These are phyloP conservation scores for Dugesia japonica DNA, from an alignment of 2,888 invertebrate genomes.

Conservation along the genomic window DNA sequence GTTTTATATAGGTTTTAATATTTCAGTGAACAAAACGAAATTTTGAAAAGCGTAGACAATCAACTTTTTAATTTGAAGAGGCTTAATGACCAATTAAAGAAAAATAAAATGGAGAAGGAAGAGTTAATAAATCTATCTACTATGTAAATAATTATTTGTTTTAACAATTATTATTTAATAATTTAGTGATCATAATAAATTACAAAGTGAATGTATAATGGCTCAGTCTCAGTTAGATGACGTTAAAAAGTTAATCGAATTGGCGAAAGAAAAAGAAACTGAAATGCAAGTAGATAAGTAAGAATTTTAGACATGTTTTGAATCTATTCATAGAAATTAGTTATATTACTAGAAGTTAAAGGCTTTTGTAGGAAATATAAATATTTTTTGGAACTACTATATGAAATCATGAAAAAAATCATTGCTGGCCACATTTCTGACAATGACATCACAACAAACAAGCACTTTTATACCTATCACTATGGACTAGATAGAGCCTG, in stretches of 20 bases:
- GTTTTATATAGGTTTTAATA: too few species aligned
- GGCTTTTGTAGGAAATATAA: too few species aligned
- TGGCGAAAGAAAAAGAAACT: neutral
- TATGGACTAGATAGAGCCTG: too few species aligned
- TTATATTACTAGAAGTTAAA: too few species aligned
- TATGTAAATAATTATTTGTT: neutral
- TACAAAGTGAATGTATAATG: neutral
- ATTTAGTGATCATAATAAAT: neutral
- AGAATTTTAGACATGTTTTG: neutral
- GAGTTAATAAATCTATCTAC: neutral
- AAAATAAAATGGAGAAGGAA: neutral
- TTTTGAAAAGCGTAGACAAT: neutral
- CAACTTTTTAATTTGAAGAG: neutral
- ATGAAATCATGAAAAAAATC: too few species aligned
- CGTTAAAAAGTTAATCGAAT: neutral
- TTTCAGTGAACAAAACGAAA: conserved; percentile 2
- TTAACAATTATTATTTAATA: neutral
- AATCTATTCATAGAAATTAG: too few species aligned
- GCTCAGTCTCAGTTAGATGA: neutral
- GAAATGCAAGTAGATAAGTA: neutral
- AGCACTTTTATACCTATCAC: too few species aligned
- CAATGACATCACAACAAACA: too few species aligned
- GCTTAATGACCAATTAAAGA: neutral
- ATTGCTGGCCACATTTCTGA: too few species aligned
- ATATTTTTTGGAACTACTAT: too few species aligned